A percentile compares a stretch with the other conserved stretches of the same genome.
Evolutionary conservation across 2,113 vertebrate species (phyloP).

Genomic region (Clinocottus analis): DNA sequence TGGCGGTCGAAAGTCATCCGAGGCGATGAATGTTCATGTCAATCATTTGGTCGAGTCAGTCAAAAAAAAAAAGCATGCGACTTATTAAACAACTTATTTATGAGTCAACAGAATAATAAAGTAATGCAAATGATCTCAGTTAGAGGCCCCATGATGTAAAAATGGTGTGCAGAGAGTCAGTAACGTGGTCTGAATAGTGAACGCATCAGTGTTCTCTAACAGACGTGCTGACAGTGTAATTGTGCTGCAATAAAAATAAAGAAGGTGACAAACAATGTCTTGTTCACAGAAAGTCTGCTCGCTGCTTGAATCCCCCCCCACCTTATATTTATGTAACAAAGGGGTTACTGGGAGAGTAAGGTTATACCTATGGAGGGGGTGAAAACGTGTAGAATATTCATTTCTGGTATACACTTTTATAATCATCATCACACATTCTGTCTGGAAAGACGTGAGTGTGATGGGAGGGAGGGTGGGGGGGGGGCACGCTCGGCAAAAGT

Average conservation of each 20-base stretch:
- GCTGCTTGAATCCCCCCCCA: not conserved
- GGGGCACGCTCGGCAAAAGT: constrained; percentile 61
- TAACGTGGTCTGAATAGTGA: not conserved
- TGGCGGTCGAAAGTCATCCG: not conserved
- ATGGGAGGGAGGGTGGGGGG: not conserved
- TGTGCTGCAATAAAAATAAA: not conserved
- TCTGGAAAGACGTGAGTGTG: not conserved
- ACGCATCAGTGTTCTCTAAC: not conserved
- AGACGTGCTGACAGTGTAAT: not conserved
- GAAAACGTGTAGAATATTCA: constrained; percentile 1
- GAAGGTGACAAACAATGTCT: not conserved
- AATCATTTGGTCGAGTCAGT: not conserved
- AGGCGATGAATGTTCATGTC: not conserved
- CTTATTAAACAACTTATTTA: too few species aligned
- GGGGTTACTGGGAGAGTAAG: not conserved
- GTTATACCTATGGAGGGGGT: not conserved
- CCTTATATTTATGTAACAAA: not conserved
- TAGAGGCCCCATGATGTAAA: not conserved
- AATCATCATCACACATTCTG: constrained; percentile 14
- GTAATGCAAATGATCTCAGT: too few species aligned
- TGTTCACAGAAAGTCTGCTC: not conserved
- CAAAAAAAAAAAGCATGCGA: too few species aligned
- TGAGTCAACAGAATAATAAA: too few species aligned
- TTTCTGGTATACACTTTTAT: not conserved
- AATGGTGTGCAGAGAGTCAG: not conserved